Conservation (phyloP, 2,797 vertebrate genomes). For the Rhinoraja longicauda region DNA sequence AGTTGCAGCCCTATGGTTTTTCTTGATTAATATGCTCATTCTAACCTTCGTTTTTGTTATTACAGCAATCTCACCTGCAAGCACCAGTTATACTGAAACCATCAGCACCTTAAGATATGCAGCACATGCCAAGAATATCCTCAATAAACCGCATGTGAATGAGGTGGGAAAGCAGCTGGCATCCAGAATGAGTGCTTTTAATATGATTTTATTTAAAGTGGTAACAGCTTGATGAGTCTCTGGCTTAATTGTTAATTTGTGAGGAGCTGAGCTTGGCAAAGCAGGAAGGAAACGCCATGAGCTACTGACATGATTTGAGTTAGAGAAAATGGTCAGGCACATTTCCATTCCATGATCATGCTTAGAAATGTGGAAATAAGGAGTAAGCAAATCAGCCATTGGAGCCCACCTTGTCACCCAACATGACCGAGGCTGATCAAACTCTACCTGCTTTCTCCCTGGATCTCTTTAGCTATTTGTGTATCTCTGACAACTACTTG, state of each 20-base stretch:
- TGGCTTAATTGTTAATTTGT: not conserved
- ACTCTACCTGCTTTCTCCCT: no score
- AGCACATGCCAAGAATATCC: conserved; percentile 86
- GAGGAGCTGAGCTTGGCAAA: not conserved
- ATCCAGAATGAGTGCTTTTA: not conserved
- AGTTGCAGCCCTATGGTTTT: not conserved
- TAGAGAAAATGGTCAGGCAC: not conserved
- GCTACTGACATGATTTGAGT: not conserved
- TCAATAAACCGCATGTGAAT: conserved; percentile 91
- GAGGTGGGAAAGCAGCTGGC: conserved; percentile 67
- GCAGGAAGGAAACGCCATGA: not conserved
- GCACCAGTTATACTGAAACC: conserved; percentile 85
- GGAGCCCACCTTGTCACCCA: no score
- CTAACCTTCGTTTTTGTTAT: conserved; percentile 37
- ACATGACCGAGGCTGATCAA: no score
- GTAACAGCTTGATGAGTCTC: not conserved
- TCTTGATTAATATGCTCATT: not conserved
- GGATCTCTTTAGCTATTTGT: no score
- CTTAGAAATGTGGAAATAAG: not conserved
- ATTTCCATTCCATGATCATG: not conserved
- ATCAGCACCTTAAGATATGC: conserved; percentile 94
- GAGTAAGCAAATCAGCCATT: not conserved
- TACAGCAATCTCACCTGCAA: conserved; percentile 87
- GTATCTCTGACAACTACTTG: no score
- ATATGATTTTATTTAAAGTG: not conserved